Conservation (phyloP, 2,113 vertebrate species). For the Garra rufa region DNA sequence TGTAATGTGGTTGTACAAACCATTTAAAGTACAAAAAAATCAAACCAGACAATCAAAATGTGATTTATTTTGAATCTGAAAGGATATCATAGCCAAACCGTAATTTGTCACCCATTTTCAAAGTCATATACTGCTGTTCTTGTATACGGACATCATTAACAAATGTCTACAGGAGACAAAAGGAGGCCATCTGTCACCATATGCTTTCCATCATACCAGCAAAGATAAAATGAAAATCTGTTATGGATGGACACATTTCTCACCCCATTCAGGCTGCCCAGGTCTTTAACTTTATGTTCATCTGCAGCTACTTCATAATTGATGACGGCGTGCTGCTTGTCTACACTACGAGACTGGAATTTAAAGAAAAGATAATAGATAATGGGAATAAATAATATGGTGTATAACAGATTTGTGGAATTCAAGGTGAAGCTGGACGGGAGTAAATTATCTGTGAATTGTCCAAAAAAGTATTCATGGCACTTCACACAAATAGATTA, state of each 20-base stretch:
- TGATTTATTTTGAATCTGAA: conserved; percentile 56
- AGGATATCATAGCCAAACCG: conserved; percentile 99
- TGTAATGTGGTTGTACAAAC: background rate
- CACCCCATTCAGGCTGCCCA: conserved; percentile 94
- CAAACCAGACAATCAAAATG: background rate
- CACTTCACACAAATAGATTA: background rate
- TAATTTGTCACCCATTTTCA: conserved; percentile 94
- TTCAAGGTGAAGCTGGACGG: background rate
- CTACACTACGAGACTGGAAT: conserved; percentile 92
- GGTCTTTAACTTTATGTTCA: conserved; percentile 94
- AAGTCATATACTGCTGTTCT: conserved; percentile 93
- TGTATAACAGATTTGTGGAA: background rate
- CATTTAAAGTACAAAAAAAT: background rate
- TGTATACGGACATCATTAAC: conserved; percentile 94
- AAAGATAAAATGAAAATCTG: background rate
- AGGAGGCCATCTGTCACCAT: conserved; percentile 45
- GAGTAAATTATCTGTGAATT: background rate
- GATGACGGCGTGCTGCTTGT: conserved; percentile 97
- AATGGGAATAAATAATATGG: conserved; percentile 32
- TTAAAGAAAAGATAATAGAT: conserved; percentile 59
- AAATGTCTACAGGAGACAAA: conserved; percentile 84
- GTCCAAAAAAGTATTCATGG: background rate
- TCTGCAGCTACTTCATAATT: conserved; percentile 92
- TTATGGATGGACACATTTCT: conserved; percentile 62
- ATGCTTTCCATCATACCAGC: background rate